Evolutionary conservation across 1,140 invertebrate genomes (phyloP).

Genomic region (Cydia amplana): DNA sequence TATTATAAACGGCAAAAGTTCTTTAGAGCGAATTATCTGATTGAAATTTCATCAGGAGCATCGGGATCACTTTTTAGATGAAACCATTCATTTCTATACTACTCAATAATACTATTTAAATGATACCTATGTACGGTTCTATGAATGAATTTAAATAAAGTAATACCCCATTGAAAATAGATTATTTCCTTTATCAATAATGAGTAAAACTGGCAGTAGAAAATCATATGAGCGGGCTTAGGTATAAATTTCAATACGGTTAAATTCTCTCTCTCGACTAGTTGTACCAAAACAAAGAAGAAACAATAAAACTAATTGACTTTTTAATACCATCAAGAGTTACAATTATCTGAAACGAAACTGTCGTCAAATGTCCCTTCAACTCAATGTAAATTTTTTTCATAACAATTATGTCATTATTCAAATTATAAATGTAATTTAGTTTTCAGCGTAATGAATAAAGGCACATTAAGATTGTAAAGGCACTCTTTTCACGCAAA

Average conservation of each 20-base stretch:
- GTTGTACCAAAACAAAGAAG: too few relatives aligned
- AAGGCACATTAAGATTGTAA: constrained; percentile 38
- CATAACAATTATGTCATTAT: constrained; percentile 28
- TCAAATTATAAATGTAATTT: constrained; percentile 33
- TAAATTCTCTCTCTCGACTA: too few relatives aligned
- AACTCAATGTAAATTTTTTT: neutral
- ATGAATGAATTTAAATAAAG: neutral
- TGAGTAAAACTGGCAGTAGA: too few relatives aligned
- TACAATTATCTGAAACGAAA: too few relatives aligned
- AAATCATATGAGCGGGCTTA: too few relatives aligned
- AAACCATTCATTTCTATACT: too few relatives aligned
- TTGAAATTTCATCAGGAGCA: neutral
- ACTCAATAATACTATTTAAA: neutral
- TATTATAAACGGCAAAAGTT: constrained; percentile 45
- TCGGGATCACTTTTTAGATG: neutral
- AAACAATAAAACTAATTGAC: too few relatives aligned
- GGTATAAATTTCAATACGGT: too few relatives aligned
- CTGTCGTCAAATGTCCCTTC: neutral
- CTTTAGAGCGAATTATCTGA: constrained; percentile 1
- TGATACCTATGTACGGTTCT: neutral
- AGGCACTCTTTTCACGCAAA: constrained; percentile 43
- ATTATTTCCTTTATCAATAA: neutral
- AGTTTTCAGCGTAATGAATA: constrained; percentile 38
- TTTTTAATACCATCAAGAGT: too few relatives aligned
- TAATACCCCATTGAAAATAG: too few relatives aligned